phyloP scores from a whole-genome alignment of 1,140 invertebrate genomes.

The Polyergus mexicanus region DNA sequence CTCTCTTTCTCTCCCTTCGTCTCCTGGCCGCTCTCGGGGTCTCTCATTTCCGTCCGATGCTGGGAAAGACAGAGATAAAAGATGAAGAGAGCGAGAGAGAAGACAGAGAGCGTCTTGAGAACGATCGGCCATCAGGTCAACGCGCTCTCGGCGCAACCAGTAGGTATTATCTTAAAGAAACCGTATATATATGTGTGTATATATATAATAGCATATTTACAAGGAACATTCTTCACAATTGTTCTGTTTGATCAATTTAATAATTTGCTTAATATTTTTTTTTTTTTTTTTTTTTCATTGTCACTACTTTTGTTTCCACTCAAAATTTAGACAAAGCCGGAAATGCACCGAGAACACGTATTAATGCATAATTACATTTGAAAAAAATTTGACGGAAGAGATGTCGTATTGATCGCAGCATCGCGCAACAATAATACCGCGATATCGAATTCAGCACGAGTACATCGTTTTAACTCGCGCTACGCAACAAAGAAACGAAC shows the following conservation, averaged over 20 bases:
- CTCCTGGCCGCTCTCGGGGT: slow-evolving; percentile 1
- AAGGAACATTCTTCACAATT: not conserved
- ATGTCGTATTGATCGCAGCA: slow-evolving; percentile 62
- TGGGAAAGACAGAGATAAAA: slow-evolving; percentile 13
- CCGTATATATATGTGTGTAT: slow-evolving; percentile 34
- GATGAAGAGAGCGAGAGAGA: slow-evolving; percentile 21
- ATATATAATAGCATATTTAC: not conserved
- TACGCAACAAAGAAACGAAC: slow-evolving; percentile 21
- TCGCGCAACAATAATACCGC: slow-evolving; percentile 34
- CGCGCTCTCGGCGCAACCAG: slow-evolving; percentile 66
- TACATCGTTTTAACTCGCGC: slow-evolving; percentile 40
- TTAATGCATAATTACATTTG: slow-evolving; percentile 20
- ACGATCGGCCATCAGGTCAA: slow-evolving; percentile 75
- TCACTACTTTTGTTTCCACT: too few relatives aligned
- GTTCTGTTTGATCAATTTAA: not conserved
- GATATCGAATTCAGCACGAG: slow-evolving; percentile 54
- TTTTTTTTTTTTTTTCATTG: not conserved
- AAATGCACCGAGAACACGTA: slow-evolving; percentile 30
- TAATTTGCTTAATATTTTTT: not conserved
- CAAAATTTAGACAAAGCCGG: not conserved
- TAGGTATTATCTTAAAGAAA: slow-evolving; percentile 73
- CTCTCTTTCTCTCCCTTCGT: slow-evolving; percentile 1
- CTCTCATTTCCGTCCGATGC: slow-evolving; percentile 43
- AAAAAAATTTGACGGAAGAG: slow-evolving; percentile 27
- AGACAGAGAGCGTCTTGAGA: slow-evolving; percentile 51